Base-by-base conservation (phyloP, 2,797 vertebrate genomes). In the Tragelaphus eurycerus region DNA sequence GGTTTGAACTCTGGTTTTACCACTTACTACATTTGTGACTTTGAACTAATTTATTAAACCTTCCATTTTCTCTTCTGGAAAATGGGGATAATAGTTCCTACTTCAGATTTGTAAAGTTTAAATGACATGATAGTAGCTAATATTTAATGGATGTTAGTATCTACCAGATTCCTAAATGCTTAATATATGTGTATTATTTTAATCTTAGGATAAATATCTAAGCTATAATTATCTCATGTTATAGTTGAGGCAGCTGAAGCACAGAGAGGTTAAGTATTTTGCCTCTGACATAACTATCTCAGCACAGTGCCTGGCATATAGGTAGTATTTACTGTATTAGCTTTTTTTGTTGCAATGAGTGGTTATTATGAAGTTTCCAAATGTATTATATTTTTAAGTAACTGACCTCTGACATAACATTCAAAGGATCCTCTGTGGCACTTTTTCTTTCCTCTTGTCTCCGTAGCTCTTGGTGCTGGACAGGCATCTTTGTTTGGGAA, bases 401-500 rank as follows among this genome's bases (percentile, higher is more conserved):
- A 93, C 64, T 97, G 89, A 91, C 82, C 74, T 96, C 83, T 94
- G 84, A 59, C 64, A 90, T 59, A 97, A 90, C 71, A 97, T 95
- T 97, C 88, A 98, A 97, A 96, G 93, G 86, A 88, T 95, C 94
- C 96, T 93, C 93, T 98, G 71, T 97, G 95, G 96, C 38, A 7
- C 60, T 96, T 97, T 96, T 96, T 95, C 95, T 97, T 97, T 96
- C 90, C 95, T 92, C 96, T 96, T 98, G 60, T 25, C 92, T 96
- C 93, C 91, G 9, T 97, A 99, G 99, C 99, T 98, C 99, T 99
- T 62, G 99, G 99, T 50, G 89, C 99, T 3, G 99, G 99, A 8
- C 99, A 99, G 97, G 98, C 99, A 0, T 99, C 99, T 7, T 97
- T 99, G 78, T 99, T 99, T 92, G 99, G 99, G 48, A 99, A 98